Percentiles rank a stretch among this genome's conserved stretches.
Evolutionary conservation across 37 sponge, comb jelly and placozoan species (phyloP).

Genomic region (Beroe ovata): DNA sequence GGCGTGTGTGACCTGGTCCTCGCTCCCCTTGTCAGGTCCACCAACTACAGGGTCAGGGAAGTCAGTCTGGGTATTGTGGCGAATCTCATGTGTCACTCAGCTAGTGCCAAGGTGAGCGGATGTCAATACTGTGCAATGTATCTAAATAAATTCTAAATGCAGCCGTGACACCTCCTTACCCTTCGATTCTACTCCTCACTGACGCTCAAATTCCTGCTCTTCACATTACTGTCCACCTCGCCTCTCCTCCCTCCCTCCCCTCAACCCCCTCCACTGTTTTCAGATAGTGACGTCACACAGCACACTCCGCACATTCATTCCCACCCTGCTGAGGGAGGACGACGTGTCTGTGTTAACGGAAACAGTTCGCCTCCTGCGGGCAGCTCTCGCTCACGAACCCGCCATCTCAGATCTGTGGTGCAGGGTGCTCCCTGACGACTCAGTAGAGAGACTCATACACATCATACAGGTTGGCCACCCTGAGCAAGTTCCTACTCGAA

Average conservation of each 20-base stretch:
- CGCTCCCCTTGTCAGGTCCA: constrained; percentile 55
- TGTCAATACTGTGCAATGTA: too few species aligned
- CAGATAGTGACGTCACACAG: constrained; percentile 26
- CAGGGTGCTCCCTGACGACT: constrained; percentile 21
- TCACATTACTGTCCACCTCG: too few species aligned
- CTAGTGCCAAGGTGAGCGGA: constrained; percentile 17
- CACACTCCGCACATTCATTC: constrained; percentile 39
- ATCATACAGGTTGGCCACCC: constrained; percentile 59
- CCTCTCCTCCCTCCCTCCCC: not conserved
- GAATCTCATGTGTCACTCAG: constrained; percentile 47
- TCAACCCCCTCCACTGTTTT: not conserved
- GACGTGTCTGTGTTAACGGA: constrained; percentile 58
- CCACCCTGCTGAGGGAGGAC: constrained; percentile 35
- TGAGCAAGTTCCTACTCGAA: too few species aligned
- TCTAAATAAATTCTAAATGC: too few species aligned
- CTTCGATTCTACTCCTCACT: too few species aligned
- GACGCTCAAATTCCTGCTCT: too few species aligned
- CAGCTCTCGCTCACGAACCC: constrained; percentile 9
- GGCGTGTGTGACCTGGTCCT: constrained; percentile 56
- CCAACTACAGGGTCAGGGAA: constrained; percentile 54
- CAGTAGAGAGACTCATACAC: constrained; percentile 55
- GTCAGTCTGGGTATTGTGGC: constrained; percentile 58
- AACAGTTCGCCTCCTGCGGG: constrained; percentile 19
- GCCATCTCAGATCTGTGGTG: constrained; percentile 24
- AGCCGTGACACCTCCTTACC: too few species aligned